phyloP scores from a whole-genome alignment of 2,113 vertebrate genomes.

The Catagonus wagneri region DNA sequence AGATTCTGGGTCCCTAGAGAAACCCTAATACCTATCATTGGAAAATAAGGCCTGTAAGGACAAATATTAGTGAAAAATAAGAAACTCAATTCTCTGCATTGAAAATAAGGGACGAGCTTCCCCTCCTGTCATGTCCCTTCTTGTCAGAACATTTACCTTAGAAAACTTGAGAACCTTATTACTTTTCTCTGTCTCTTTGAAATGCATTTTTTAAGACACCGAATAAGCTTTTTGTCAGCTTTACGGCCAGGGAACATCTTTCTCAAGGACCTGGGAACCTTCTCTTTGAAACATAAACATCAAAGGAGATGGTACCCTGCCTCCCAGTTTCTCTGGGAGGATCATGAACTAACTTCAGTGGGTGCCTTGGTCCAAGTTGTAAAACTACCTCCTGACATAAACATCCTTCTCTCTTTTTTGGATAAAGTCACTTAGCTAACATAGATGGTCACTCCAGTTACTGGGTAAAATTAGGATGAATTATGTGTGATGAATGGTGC shows the following conservation, averaged over 20 bases:
- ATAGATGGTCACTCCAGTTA: neutral
- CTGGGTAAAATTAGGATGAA: neutral
- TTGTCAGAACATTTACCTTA: conserved; percentile 8
- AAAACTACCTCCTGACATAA: neutral
- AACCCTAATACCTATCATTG: neutral
- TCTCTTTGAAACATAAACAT: neutral
- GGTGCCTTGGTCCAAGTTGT: neutral
- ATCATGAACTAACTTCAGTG: neutral
- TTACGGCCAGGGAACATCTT: neutral
- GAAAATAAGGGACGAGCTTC: conserved; percentile 3
- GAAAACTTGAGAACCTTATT: neutral
- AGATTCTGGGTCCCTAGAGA: neutral
- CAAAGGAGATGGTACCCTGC: neutral
- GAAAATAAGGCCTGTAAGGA: conserved; percentile 25
- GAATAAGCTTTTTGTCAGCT: conserved; percentile 5
- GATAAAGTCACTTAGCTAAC: neutral
- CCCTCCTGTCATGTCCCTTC: neutral
- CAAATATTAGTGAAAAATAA: conserved; percentile 24
- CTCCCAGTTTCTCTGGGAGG: neutral
- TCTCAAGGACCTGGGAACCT: neutral
- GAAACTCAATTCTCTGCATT: neutral
- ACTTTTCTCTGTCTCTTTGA: conserved; percentile 27
- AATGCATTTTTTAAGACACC: conserved; percentile 42
- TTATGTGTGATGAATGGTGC: neutral
- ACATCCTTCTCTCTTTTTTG: neutral